Evolutionary conservation across 2,797 vertebrate species (phyloP).

Genomic region (Lates japonicus): DNA sequence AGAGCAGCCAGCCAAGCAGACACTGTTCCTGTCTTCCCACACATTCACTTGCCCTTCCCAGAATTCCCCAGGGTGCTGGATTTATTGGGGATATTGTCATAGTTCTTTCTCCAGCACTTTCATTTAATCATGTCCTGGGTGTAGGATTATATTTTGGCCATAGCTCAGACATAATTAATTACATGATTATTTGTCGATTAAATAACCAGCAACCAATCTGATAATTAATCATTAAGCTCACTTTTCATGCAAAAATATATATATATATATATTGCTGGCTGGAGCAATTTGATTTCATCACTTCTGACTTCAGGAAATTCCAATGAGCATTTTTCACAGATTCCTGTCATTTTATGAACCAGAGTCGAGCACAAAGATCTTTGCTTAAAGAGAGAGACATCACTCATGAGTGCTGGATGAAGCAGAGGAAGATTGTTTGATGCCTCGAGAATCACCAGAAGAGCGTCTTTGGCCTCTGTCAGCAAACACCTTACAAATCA

Average conservation of each 20-base stretch:
- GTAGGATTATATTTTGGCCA: not conserved
- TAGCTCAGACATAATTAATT: not conserved
- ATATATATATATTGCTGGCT: too few species aligned
- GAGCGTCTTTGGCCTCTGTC: not conserved
- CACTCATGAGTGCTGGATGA: not conserved
- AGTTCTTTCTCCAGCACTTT: not conserved
- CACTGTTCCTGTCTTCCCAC: conserved; percentile 3
- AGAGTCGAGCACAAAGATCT: too few species aligned
- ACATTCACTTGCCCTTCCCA: conserved; percentile 1
- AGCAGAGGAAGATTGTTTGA: not conserved
- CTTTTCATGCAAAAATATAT: not conserved
- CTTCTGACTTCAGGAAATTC: not conserved
- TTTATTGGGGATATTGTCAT: not conserved
- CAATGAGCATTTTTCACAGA: not conserved
- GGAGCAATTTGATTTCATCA: not conserved
- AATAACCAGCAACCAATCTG: not conserved
- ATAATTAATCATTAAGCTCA: not conserved
- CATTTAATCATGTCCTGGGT: not conserved
- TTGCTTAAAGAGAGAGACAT: not conserved
- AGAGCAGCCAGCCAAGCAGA: not conserved
- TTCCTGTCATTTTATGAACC: not conserved
- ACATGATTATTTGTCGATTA: not conserved
- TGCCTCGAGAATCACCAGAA: not conserved
- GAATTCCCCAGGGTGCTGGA: not conserved
- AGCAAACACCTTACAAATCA: too few species aligned